These are phyloP conservation scores for Momotus momota DNA, from an alignment of 2,797 vertebrate species.

Conservation along the genomic window DNA sequence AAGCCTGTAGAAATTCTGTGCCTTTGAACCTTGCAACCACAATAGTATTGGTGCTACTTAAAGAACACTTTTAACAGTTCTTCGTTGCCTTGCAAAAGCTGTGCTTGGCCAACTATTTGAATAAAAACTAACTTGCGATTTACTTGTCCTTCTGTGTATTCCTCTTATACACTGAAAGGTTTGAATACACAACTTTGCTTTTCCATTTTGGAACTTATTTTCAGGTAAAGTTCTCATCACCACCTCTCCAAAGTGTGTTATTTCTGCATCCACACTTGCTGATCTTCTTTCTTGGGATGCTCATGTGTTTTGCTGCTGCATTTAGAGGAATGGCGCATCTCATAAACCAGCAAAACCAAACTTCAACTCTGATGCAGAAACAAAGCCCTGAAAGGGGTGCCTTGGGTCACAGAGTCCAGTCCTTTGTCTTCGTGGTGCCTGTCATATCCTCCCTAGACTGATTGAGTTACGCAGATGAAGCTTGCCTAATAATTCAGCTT, in stretches of 20 bases:
- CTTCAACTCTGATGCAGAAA: background rate
- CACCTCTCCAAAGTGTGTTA: background rate
- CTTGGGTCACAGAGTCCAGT: conserved; percentile 5
- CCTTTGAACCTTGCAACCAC: background rate
- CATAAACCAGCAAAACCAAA: background rate
- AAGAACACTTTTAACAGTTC: background rate
- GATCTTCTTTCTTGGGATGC: background rate
- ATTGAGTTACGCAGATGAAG: conserved; percentile 51
- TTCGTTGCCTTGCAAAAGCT: background rate
- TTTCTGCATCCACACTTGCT: accelerated
- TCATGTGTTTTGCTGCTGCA: background rate
- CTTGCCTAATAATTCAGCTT: conserved; percentile 69
- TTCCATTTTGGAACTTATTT: background rate
- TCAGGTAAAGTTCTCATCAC: background rate
- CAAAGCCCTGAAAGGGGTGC: background rate
- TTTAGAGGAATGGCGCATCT: background rate
- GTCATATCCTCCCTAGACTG: conserved; percentile 64
- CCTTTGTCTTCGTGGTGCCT: conserved; percentile 28
- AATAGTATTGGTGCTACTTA: background rate
- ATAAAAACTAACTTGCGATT: background rate
- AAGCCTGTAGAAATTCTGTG: background rate
- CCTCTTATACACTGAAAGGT: background rate
- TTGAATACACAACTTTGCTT: background rate
- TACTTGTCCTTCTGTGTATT: background rate
- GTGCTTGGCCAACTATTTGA: background rate